Base-by-base conservation (phyloP, 2,113 vertebrate genomes). In the Neodontobutis hainanensis region DNA sequence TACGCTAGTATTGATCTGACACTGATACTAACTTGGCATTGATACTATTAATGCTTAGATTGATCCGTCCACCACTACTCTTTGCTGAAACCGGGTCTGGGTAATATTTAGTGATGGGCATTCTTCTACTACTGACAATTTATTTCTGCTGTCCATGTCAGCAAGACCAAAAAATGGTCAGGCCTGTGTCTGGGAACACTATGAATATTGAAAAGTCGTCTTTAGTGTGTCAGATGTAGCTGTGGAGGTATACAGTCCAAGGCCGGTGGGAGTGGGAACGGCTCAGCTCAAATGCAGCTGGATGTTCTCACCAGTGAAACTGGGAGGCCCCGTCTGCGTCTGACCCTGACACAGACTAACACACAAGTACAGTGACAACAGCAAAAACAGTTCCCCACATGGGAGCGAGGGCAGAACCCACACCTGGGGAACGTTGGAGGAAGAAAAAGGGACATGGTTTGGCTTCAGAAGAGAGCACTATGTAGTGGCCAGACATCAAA, bases 221-320 rank as follows among this genome's bases (percentile, higher is more conserved):
- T 75, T 57, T 60, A 61, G 19, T 53, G 11, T 45, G 66, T 27
- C 48, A 5, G 49, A 11, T 47, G 36, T 52, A 60, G 60, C 42
- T 46, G 40, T 12, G 38, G 59, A 72, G 67, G 43, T 72, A 64
- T 83, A 77, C 61, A 46, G 78, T 81, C 60, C 77, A 78, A 84
- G 82, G 84, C 58, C 75, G 50, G 80, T 57, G 78, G 81, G 81
- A 83, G 75, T 61, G 64, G 74, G 47, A 82, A 84, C 45, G 67
- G 45, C 4, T 58, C n/a, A 3, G n/a, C 62, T 86, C 62, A 73
- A 73, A 82, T 82, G 68, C 85, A 86, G 84, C 77, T 87, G 86
- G 74, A 74, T 42, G 65, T 85, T 87, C 76, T 78, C 78, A 82
- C 48, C 48, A 19, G 52, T 51, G 44, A 36, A 75, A 68, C 27